phyloP scores from a whole-genome alignment of 2,888 invertebrate genomes.

The Callyntrura sp. region DNA sequence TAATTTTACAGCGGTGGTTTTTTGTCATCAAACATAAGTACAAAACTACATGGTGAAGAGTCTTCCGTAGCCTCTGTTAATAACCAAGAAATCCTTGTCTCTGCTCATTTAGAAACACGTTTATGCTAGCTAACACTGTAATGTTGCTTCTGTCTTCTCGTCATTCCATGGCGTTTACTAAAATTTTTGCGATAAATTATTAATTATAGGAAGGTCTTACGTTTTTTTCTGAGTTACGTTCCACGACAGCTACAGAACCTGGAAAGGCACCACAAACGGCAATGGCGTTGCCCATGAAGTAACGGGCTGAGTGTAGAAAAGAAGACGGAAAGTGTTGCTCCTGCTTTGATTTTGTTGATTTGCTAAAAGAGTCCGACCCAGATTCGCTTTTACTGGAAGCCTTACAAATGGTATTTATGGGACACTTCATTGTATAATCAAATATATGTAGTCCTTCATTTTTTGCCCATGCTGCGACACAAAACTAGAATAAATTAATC shows the following conservation, averaged over 20 bases:
- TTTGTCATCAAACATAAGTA: too few species aligned
- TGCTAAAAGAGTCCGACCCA: conserved; percentile 6
- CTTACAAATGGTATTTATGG: not conserved
- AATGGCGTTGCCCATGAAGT: conserved; percentile 85
- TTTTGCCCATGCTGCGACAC: conserved; percentile 89
- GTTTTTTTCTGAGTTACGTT: conserved; percentile 87
- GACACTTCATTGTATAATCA: conserved; percentile 62
- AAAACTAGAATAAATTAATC: conserved; percentile 86
- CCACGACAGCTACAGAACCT: conserved; percentile 88
- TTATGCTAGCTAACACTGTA: too few species aligned
- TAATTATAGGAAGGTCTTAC: conserved; percentile 85
- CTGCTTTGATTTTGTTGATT: not conserved
- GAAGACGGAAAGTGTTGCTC: conserved; percentile 64
- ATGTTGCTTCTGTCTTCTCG: too few species aligned
- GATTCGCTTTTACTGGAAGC: not conserved
- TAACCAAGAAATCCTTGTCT: too few species aligned
- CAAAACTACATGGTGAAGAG: too few species aligned
- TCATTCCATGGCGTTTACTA: too few species aligned
- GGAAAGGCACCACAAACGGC: conserved; percentile 89
- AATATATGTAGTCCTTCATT: conserved; percentile 44
- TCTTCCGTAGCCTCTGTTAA: too few species aligned
- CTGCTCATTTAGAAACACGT: too few species aligned
- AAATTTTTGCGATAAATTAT: not conserved
- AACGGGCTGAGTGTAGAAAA: conserved; percentile 78
- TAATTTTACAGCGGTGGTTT: too few species aligned